Conservation (phyloP, 2,113 vertebrate genomes). For the Hiodon tergisus region DNA sequence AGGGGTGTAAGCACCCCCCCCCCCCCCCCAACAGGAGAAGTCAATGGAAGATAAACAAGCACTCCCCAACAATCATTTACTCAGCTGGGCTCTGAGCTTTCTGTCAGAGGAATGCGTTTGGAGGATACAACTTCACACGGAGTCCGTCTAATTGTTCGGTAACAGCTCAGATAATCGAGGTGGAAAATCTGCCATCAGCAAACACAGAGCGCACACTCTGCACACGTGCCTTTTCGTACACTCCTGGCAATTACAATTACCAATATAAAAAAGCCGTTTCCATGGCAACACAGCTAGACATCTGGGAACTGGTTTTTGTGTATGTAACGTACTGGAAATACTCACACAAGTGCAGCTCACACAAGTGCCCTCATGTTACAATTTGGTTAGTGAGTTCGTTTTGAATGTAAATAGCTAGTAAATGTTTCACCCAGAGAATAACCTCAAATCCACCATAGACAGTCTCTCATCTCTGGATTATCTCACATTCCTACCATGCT, state of each 20-base stretch:
- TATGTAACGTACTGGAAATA: no score
- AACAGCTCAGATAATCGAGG: constrained; percentile 17
- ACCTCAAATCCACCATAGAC: neutral
- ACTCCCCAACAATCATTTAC: constrained; percentile 27
- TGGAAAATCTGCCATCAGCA: neutral
- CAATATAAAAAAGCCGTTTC: neutral
- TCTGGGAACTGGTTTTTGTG: neutral
- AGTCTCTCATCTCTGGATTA: neutral
- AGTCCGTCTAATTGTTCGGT: constrained; percentile 38
- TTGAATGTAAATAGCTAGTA: no score
- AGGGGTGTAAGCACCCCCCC: neutral
- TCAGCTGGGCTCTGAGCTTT: constrained; percentile 39
- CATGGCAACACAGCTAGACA: neutral
- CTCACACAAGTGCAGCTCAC: no score
- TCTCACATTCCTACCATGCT: neutral
- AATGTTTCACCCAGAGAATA: no score
- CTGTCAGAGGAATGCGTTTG: constrained; percentile 16
- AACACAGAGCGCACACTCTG: neutral
- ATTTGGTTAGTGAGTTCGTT: no score
- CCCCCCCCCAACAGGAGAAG: neutral
- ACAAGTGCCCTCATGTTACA: no score
- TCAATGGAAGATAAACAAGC: constrained; percentile 33
- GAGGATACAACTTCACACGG: constrained; percentile 25
- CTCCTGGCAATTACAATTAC: neutral
- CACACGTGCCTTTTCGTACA: neutral